Evolutionary conservation across 2,797 vertebrate genomes (phyloP), one percentile per base, ranked within the genome.

Genomic region (Chaenodraco wilsoni): DNA sequence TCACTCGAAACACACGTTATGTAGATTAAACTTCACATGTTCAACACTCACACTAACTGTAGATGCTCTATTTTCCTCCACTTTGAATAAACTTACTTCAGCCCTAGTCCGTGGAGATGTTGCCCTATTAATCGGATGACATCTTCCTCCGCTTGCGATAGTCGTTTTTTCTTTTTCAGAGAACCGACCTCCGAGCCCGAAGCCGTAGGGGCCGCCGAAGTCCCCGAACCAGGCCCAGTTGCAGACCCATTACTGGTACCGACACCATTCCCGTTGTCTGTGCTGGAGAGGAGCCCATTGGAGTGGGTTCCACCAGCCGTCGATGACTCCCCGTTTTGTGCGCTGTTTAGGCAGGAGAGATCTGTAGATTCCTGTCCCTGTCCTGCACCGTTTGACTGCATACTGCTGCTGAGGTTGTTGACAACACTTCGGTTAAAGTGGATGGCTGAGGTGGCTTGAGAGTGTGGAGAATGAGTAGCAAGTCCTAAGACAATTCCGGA

Each of bases 111-210:
- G 85, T 98, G 96, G 69, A 99, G 95, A 95, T 99, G 98, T 93
- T 99, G 98, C 84, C 98, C 98, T 93, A 99, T 99, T 81, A 99
- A 96, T 89, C 98, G 95, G 89, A 99, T 99, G 92, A 99, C 97
- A 94, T 99, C 98, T 93, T 99, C 98, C 74, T 99, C 98, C 41
- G 96, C 96, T 92, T 97, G 97, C 62, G 97, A 97, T 64, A 99
- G 96, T 72, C 97, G 93, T 91, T 98, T 98, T 91, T 98, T 98
- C 94, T 99, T 99, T 89, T 98, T 99, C 85, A 97, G 84, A 65
- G 95, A 96, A 65, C 96, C 95, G 45, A 95, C 91, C 71, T 95
- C 94, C 77, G 93, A 94, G 58, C 93, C 89, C 70, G 95, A 93
- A 74, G 94, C 93, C 80, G 95, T 87, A 0, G 89, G 84, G 61